phyloP scores from a whole-genome alignment of 2,888 invertebrate species.

The Polyploca ridens region DNA sequence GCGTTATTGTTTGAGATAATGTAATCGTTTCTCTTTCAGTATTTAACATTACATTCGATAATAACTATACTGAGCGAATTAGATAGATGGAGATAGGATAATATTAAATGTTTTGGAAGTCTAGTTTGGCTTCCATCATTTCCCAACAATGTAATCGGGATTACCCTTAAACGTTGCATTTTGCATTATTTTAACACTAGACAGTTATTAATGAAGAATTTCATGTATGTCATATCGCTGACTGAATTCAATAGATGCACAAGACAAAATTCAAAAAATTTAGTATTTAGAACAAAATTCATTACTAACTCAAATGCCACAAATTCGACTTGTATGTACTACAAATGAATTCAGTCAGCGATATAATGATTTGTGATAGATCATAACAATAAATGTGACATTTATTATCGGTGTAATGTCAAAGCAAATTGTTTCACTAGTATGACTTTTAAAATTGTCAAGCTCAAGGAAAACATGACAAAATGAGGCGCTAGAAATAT shows the following conservation, averaged over 20 bases:
- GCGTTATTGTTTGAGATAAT: no score
- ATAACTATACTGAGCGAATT: neutral
- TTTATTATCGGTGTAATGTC: neutral
- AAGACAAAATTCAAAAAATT: no score
- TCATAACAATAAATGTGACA: neutral
- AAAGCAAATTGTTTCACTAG: neutral
- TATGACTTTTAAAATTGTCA: conserved; percentile 23
- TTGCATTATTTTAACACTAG: neutral
- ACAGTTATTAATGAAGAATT: neutral
- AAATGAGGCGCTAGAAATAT: conserved; percentile 38
- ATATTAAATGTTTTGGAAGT: neutral
- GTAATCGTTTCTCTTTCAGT: no score
- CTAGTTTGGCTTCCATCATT: neutral
- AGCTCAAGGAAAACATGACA: conserved; percentile 36
- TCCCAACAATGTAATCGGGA: no score
- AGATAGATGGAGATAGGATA: neutral
- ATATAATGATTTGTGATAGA: neutral
- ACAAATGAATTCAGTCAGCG: no score
- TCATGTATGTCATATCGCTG: neutral
- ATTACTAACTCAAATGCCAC: no score
- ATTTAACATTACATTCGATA: neutral
- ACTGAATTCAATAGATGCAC: no score
- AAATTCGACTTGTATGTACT: no score
- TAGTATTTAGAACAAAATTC: no score
- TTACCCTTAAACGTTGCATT: neutral